A percentile compares a stretch with the other conserved stretches of the same genome.
Conservation (phyloP, 2,113 vertebrate species). For the Onychostoma macrolepis region DNA sequence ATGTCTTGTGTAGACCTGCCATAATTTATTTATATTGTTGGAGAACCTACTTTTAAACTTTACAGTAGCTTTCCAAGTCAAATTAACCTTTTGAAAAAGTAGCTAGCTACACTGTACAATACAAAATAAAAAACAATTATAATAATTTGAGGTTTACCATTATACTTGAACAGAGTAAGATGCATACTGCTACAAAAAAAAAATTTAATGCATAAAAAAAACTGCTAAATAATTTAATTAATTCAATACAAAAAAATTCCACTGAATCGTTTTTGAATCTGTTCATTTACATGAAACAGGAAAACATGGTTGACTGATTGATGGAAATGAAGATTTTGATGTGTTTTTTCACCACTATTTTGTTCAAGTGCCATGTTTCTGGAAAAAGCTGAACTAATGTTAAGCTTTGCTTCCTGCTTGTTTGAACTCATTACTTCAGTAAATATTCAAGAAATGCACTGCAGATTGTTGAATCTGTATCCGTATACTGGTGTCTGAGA, state of each 20-base stretch:
- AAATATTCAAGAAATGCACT: not conserved
- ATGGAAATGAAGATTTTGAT: too few species aligned
- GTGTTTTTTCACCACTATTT: too few species aligned
- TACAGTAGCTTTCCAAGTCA: not conserved
- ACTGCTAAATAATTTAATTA: not conserved
- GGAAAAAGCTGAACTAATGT: too few species aligned
- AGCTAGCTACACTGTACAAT: not conserved
- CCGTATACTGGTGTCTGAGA: not conserved
- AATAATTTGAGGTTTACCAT: too few species aligned
- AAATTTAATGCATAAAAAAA: not conserved
- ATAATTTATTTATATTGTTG: not conserved
- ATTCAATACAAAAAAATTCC: not conserved
- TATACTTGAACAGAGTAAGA: too few species aligned
- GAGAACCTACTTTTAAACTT: not conserved
- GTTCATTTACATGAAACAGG: not conserved
- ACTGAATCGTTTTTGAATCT: not conserved
- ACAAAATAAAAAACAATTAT: too few species aligned
- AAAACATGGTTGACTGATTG: too few species aligned
- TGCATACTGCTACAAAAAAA: not conserved
- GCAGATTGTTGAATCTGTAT: not conserved
- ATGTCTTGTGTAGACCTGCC: not conserved
- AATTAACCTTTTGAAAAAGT: not conserved
- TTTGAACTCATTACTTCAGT: too few species aligned
- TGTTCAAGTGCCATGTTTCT: too few species aligned
- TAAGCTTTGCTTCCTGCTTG: too few species aligned